These are phyloP conservation scores for Eupithecia vulgata DNA, from an alignment of 2,888 invertebrate species.

Conservation along the genomic window DNA sequence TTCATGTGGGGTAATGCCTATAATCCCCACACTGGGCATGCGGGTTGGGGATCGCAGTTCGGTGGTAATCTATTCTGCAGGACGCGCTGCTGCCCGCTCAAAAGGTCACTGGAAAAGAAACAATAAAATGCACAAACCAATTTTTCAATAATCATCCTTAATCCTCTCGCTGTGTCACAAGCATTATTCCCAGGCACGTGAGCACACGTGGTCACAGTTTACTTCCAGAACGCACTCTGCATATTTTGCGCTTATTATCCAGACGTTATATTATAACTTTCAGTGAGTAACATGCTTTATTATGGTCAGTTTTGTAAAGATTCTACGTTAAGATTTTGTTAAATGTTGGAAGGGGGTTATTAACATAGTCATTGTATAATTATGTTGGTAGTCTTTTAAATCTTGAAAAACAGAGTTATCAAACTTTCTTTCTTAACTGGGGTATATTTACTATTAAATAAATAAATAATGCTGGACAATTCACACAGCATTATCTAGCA, in stretches of 20 bases:
- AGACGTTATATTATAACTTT: conserved; percentile 45
- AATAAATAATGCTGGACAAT: too few relatives aligned
- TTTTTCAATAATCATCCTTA: neutral
- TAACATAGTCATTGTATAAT: neutral
- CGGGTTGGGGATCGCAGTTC: too few relatives aligned
- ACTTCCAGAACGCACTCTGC: conserved; percentile 72
- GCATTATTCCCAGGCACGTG: conserved; percentile 51
- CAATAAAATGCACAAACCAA: neutral
- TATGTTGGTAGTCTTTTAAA: neutral
- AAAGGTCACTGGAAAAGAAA: too few relatives aligned
- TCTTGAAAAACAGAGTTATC: too few relatives aligned
- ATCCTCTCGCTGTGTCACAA: conserved; percentile 35
- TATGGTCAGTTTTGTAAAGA: conserved; percentile 26
- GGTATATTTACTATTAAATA: too few relatives aligned
- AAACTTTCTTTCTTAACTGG: too few relatives aligned
- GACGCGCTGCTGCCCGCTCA: too few relatives aligned
- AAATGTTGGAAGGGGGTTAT: neutral
- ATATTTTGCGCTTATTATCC: conserved; percentile 69
- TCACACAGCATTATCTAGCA: too few relatives aligned
- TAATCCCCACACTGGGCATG: too few relatives aligned
- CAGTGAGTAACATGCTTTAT: conserved; percentile 40
- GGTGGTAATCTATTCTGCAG: too few relatives aligned
- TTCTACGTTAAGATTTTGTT: neutral
- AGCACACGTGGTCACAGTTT: conserved; percentile 79
- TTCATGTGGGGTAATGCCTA: too few relatives aligned